Evolutionary conservation across 1,140 invertebrate species (phyloP).

Genomic region (Solenopsis invicta): DNA sequence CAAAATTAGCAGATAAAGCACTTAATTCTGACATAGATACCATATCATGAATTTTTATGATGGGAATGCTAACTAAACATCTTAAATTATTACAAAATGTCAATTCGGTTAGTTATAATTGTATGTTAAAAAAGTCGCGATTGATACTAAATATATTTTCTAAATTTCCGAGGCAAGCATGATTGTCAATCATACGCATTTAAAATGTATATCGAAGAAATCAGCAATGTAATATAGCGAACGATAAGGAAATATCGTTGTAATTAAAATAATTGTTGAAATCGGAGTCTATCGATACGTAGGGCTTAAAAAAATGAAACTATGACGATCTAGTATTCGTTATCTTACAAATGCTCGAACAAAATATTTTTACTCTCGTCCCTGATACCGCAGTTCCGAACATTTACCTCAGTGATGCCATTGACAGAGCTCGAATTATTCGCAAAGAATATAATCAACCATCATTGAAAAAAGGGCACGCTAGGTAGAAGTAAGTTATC

Average conservation of each 20-base stretch:
- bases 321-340: conserved; percentile 40
- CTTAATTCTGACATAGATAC: too few species aligned
- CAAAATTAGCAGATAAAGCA: too few species aligned
- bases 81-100: conserved; percentile 20
- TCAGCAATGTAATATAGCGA: not conserved
- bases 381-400: conserved; percentile 17
- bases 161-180: conserved; percentile 82
- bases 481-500: conserved; percentile 64
- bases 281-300: conserved; percentile 50
- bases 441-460: conserved; percentile 52
- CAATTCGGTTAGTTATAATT: conserved; percentile 14
- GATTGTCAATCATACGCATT: conserved; percentile 82
- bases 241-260: conserved; percentile 38
- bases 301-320: conserved; percentile 50
- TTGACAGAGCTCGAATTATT: conserved; percentile 55
- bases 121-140: conserved; percentile 44
- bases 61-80: too few species aligned
- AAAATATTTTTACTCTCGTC: conserved; percentile 20
- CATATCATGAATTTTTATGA: too few species aligned
- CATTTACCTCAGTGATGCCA: conserved; percentile 45
- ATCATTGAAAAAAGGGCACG: conserved; percentile 46
- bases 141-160: conserved; percentile 72
- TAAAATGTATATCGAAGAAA: conserved; percentile 40
- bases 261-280: conserved; percentile 65
- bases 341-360: conserved; percentile 19